phyloP scores from a whole-genome alignment of 2,113 vertebrate species.

The human region GRCh38 chr4:129806501-129807000 shows the following conservation, averaged over 20 bases:
- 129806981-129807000: not conserved
- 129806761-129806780: not conserved
- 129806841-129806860: not conserved
- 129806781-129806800: not conserved
- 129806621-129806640: conserved; percentile 21
- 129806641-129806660: not conserved
- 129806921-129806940: not conserved
- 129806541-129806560: conserved; percentile 22
- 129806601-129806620: not conserved
- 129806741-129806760: not conserved
- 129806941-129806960: not conserved
- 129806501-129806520: conserved; percentile 23
- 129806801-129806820: not conserved
- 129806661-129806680: not conserved
- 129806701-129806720: not conserved
- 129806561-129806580: conserved; percentile 29
- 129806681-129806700: not conserved
- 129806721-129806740: not conserved
- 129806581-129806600: conserved; percentile 32
- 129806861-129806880: not conserved
- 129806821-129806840: not conserved
- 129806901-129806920: not conserved
- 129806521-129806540: conserved; percentile 23
- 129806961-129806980: not conserved
- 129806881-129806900: not conserved